These are phyloP conservation scores for Chironomus tepperi DNA, from an alignment of 1,140 invertebrate species.

Conservation along the genomic window DNA sequence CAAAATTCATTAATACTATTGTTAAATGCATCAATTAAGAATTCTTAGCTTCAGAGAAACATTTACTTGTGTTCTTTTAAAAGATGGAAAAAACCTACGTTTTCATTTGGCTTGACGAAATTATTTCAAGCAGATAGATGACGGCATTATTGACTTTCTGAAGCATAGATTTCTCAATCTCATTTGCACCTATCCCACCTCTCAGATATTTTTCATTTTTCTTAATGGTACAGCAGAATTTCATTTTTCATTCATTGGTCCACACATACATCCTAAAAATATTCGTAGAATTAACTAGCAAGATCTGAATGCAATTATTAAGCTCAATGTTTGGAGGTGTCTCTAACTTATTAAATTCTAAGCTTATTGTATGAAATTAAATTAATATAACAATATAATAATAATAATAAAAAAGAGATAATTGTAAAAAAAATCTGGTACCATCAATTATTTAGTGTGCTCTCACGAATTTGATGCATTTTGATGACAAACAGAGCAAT, in stretches of 20 bases:
- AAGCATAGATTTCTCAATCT: conserved; percentile 11
- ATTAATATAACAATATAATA: too few species aligned
- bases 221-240: too few species aligned
- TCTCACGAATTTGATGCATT: conserved; percentile 33
- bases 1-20: too few species aligned
- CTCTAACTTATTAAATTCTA: neutral
- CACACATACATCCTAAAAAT: neutral
- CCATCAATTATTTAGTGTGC: neutral
- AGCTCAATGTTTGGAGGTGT: neutral
- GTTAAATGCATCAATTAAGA: too few species aligned
- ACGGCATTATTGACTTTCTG: neutral
- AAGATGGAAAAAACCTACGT: neutral
- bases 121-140: too few species aligned
- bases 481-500: conserved; percentile 42
- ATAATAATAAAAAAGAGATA: neutral
- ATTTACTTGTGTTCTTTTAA: too few species aligned
- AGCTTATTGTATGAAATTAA: neutral
- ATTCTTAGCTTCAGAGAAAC: too few species aligned
- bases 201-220: neutral
- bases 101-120: too few species aligned
- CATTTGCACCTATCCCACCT: neutral
- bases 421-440: neutral
- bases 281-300: conserved; percentile 21
- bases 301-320: neutral
- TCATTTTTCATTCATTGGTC: neutral